Base-by-base conservation (phyloP, 2,888 invertebrate species). In the Drosophila melanosoma region DNA sequence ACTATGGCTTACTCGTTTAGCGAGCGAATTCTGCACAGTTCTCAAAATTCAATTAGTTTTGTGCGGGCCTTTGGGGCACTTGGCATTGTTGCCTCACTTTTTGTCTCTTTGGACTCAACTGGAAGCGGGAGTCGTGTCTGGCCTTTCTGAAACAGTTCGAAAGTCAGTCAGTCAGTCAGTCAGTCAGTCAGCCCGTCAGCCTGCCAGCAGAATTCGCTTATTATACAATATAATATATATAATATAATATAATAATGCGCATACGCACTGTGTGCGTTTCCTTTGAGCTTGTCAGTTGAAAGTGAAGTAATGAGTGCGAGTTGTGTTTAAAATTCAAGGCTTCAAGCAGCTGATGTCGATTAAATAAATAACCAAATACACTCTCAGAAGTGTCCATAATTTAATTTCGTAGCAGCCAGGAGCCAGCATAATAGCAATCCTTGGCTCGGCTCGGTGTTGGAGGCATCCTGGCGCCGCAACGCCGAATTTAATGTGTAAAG, bases 21-120 rank as follows among this genome's bases (percentile, higher is more conserved):
- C 82, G 74, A 84, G 84, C 84, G 82, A 79, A 87, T 87, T 89
- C 64, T 58, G 79, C 77, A 89, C 82, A 89, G 85, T 86, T 86
- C 76, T 45, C 45, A 71, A 89, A 86, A 86, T 86, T 89, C 89
- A 86, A 86, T 86, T 86, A 89, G 85, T 89, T 76, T 82, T 76
- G 89, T 87, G 85, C 84, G 89, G 87, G 81, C 65, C 60, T 52
- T 56, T n/a, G 26, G 36, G 57, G 53, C 66, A 63, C 59, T 69
- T 70, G 74, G 51, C 71, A 82, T 75, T 82, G 81, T 83, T 45
- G 45, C 45, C 74, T 38, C 56, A 23, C 33, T 40, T 11, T 35
- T 38, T n/a, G 48, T 49, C 40, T 42, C 53, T 29, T 23, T 23
- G 4, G 8, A 15, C 3, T 45, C 23, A 23, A 23, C 7, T 23